Conservation (phyloP, 2,797 vertebrate species). For the Sebastes elongatus region DNA sequence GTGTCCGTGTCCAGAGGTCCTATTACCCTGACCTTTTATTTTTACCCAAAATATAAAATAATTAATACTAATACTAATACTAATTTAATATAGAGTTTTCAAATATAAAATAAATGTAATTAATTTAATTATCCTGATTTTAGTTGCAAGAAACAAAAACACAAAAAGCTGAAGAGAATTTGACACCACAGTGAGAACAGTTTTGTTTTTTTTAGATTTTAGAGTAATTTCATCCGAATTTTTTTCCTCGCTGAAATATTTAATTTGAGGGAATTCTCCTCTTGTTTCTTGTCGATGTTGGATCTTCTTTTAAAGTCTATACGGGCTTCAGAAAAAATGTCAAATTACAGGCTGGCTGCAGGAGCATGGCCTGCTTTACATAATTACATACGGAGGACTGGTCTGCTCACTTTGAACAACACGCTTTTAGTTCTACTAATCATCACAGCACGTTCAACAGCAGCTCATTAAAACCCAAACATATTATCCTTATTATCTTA, state of each 20-base stretch:
- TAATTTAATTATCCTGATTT: background rate
- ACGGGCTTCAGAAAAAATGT: constrained; percentile 19
- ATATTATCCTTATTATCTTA: constrained; percentile 75
- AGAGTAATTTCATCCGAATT: background rate
- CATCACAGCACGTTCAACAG: constrained; percentile 42
- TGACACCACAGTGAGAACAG: background rate
- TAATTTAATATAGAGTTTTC: background rate
- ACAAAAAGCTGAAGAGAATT: background rate
- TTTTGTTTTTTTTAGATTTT: background rate
- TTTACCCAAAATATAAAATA: background rate
- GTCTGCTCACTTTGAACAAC: constrained; percentile 67
- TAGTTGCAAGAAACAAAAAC: background rate
- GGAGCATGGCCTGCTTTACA: constrained; percentile 48
- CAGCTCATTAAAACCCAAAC: constrained; percentile 53
- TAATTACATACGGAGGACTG: constrained; percentile 54
- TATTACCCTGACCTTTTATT: constrained; percentile 3
- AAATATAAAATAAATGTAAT: background rate
- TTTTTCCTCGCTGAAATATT: background rate
- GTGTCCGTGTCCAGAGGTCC: constrained; percentile 23
- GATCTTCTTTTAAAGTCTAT: constrained; percentile 2
- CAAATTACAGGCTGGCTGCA: constrained; percentile 48
- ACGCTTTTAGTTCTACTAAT: constrained; percentile 68
- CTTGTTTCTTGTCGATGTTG: background rate
- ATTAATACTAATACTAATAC: no score
- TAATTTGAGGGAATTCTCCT: background rate